Conservation (phyloP, 2,113 vertebrate species). For the Syrmaticus mikado region DNA sequence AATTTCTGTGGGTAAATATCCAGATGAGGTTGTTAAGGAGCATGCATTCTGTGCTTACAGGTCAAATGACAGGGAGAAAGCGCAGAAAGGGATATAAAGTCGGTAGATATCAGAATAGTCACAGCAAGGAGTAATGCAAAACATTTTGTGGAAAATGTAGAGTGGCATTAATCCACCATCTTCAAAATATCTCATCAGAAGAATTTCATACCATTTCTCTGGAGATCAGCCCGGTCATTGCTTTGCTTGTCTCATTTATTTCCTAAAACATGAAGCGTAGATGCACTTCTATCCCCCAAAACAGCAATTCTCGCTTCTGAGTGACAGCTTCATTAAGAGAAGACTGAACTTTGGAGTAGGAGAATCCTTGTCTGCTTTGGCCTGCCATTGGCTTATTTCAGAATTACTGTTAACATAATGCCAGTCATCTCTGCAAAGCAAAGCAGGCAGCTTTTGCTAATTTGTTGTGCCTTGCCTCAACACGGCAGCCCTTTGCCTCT, state of each 20-base stretch:
- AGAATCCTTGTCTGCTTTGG: neutral
- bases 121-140: neutral
- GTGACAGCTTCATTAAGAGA: slow-evolving; percentile 18
- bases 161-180: neutral
- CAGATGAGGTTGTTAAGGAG: neutral
- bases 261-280: neutral
- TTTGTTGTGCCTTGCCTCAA: neutral
- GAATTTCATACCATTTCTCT: neutral
- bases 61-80: neutral
- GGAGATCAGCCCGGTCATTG: neutral
- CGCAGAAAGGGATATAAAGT: neutral
- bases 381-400: neutral
- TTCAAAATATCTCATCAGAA: neutral
- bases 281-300: neutral
- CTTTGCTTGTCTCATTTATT: neutral
- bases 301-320: neutral
- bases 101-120: neutral
- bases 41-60: neutral
- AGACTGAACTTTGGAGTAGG: neutral
- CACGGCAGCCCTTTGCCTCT: neutral
- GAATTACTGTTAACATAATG: neutral
- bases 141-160: neutral
- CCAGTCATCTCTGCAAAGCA: neutral
- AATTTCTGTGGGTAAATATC: neutral
- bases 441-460: neutral